phyloP scores from a whole-genome alignment of 2,888 invertebrate genomes.

The Eugnorisma glareosa region DNA sequence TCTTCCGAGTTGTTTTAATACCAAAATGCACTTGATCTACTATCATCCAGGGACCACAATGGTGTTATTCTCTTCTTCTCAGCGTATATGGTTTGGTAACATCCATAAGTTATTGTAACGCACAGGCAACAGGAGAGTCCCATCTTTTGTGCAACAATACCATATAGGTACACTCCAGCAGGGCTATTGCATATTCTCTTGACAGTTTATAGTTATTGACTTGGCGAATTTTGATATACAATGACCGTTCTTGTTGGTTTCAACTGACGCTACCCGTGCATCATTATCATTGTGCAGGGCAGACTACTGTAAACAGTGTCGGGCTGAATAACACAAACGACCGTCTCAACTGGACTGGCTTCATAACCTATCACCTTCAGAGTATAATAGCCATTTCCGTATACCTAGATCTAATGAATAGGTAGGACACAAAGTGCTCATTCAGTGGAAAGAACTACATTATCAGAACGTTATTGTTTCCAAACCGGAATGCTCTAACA shows the following conservation, averaged over 20 bases:
- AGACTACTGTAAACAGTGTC: not conserved
- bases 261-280: too few species aligned
- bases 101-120: not conserved
- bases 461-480: conserved; percentile 52
- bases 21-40: not conserved
- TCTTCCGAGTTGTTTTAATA: not conserved
- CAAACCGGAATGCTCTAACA: not conserved
- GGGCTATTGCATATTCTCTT: too few species aligned
- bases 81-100: not conserved
- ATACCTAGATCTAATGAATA: conserved; percentile 42
- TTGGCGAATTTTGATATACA: too few species aligned
- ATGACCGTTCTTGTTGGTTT: too few species aligned
- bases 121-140: not conserved
- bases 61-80: not conserved
- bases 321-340: conserved; percentile 3
- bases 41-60: not conserved
- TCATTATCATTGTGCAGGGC: too few species aligned
- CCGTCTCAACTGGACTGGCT: conserved; percentile 16
- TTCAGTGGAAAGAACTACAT: conserved; percentile 51
- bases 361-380: conserved; percentile 42
- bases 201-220: too few species aligned
- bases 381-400: conserved; percentile 47
- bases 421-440: conserved; percentile 51
- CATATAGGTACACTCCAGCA: too few species aligned
- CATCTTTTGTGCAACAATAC: not conserved